A percentile compares a stretch with the other conserved stretches of the same genome.
Conservation (phyloP, 2,888 invertebrate species). For the Orthonychiurus folsomi region DNA sequence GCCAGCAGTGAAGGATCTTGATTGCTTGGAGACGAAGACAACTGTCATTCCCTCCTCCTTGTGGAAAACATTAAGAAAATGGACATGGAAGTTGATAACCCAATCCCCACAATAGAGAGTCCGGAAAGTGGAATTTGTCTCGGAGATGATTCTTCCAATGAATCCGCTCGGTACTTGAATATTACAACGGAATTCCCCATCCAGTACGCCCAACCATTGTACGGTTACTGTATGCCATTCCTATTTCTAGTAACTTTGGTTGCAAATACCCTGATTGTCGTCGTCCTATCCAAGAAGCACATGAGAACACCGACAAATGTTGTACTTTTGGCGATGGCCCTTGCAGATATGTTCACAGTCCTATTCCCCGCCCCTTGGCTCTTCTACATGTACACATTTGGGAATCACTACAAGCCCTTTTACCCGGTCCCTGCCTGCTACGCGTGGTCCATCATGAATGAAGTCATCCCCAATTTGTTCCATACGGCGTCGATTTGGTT, state of each 20-base stretch:
- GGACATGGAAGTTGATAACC: background rate
- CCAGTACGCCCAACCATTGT: constrained; percentile 58
- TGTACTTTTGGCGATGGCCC: constrained; percentile 90
- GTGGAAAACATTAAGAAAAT: constrained; percentile 1
- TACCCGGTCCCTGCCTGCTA: constrained; percentile 68
- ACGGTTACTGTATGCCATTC: constrained; percentile 72
- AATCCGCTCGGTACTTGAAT: constrained; percentile 49
- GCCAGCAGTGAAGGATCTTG: no score
- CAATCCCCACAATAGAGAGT: background rate
- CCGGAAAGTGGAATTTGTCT: background rate
- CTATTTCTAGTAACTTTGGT: constrained; percentile 78
- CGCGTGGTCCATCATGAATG: constrained; percentile 53
- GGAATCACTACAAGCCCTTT: constrained; percentile 72
- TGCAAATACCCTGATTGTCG: constrained; percentile 80
- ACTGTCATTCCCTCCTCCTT: no score
- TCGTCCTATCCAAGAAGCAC: constrained; percentile 78
- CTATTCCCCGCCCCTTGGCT: constrained; percentile 83
- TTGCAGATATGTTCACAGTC: constrained; percentile 88
- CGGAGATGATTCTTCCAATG: background rate
- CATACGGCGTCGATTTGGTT: constrained; percentile 92
- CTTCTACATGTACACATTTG: constrained; percentile 83
- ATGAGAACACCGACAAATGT: constrained; percentile 88
- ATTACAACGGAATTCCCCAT: constrained; percentile 60
- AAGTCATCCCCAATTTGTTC: constrained; percentile 74
- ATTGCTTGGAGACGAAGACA: no score